Conservation (phyloP, 2,888 invertebrate species). For the Leptinotarsa juncta region DNA sequence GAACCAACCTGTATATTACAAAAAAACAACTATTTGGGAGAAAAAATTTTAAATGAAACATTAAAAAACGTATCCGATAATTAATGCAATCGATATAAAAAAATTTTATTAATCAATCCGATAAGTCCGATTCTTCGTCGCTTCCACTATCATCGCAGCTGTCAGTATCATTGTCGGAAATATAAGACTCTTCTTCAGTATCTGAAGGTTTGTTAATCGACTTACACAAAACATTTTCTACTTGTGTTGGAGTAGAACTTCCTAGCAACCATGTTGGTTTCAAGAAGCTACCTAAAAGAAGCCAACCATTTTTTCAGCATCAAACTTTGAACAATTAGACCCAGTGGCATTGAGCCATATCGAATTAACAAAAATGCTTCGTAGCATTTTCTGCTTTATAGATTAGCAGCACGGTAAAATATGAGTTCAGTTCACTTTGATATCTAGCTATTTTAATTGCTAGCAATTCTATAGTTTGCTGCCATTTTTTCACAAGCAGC, state of each 20-base stretch:
- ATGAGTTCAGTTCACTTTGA: too few relatives aligned
- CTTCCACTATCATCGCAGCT: not conserved
- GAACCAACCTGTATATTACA: too few relatives aligned
- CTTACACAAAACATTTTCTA: not conserved
- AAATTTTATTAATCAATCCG: too few relatives aligned
- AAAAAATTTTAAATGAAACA: too few relatives aligned
- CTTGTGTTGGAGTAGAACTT: not conserved
- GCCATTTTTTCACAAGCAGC: too few relatives aligned
- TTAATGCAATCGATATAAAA: too few relatives aligned
- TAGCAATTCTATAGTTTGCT: too few relatives aligned
- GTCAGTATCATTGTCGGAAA: not conserved
- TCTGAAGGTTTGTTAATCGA: not conserved
- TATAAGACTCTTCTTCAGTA: not conserved
- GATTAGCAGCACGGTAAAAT: constrained; percentile 32
- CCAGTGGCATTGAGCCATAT: constrained; percentile 20
- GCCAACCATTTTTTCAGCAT: not conserved
- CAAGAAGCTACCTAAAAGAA: not conserved
- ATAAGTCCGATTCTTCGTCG: too few relatives aligned
- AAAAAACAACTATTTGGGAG: too few relatives aligned
- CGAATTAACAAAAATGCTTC: constrained; percentile 15
- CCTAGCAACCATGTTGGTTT: not conserved
- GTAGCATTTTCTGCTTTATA: constrained; percentile 10
- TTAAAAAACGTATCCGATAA: too few relatives aligned
- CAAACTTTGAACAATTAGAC: constrained; percentile 20
- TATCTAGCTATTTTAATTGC: too few relatives aligned